phyloP scores from a whole-genome alignment of 1,140 invertebrate genomes.

The Melipona quadrifasciata region DNA sequence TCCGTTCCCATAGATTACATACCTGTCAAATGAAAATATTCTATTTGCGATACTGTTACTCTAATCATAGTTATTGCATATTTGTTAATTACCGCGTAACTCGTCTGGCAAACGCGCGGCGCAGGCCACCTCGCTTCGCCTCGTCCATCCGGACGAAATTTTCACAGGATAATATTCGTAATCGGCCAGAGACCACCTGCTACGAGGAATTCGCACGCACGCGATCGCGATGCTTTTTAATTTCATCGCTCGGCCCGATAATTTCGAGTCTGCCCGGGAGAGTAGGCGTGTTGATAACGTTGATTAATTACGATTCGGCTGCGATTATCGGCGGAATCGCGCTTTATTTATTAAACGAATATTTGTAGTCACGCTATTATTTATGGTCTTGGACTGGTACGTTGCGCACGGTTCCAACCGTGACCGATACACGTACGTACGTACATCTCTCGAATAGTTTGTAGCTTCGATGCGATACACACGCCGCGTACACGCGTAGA shows the following conservation, averaged over 20 bases:
- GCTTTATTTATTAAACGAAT: conserved; percentile 52
- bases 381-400: conserved; percentile 7
- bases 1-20: conserved; percentile 55
- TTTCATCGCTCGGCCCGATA: background rate
- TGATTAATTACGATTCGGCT: conserved; percentile 48
- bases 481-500: no score
- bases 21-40: conserved; percentile 69
- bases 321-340: conserved; percentile 37
- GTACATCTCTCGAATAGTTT: background rate
- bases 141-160: background rate
- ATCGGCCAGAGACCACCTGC: background rate
- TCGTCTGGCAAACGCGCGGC: conserved; percentile 7
- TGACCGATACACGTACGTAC: background rate
- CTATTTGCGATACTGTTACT: conserved; percentile 67
- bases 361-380: conserved; percentile 49
- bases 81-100: conserved; percentile 58
- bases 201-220: background rate
- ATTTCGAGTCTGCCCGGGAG: background rate
- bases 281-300: conserved; percentile 36
- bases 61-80: conserved; percentile 68
- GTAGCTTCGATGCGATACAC: background rate
- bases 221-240: background rate
- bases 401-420: background rate
- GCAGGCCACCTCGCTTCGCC: background rate
- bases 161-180: conserved; percentile 13